Evolutionary conservation across 2,888 invertebrate species (phyloP), one percentile per base, ranked within the genome.

Genomic region (Barypeithes pellucidus): DNA sequence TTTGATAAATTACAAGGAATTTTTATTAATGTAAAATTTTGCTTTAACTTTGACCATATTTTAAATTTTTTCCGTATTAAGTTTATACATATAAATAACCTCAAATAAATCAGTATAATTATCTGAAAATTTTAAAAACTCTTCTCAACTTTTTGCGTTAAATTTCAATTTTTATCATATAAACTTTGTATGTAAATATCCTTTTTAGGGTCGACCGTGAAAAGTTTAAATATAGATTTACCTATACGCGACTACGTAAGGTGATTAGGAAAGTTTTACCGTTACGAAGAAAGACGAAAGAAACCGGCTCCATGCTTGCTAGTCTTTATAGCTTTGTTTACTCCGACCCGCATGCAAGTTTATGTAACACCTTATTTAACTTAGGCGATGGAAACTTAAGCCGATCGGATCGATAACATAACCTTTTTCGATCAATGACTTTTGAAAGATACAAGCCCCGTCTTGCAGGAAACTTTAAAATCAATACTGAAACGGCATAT

Each of bases 241-340:
- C 67, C 66, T 74, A 69, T 50, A 70, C 66, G 74, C 69, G 74
- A 76, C 78, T 79, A 78, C 80, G 79, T 81, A 82, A 82, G 82
- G 82, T 82, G 84, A 84, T 84, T 84, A 84, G 82, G 80, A 82
- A 85, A 85, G 80, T 85, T 85, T 81, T 80, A 81, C 81, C 84
- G 82, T 84, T 82, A 80, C 78, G 84, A 81, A 82, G 81, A 80
- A 81, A 82, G 79, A 82, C 80, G 81, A 81, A 79, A 79, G 80
- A 77, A 78, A 77, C 76, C 78, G 76, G 75, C 59, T 68, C 75
- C 77, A 74, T 77, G 78, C 77, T 77, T 78, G 79, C 78, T 80
- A 82, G 82, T 84, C 84, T 85, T 85, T 85, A 85, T 85, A 80
- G 84, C 83, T 85, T 85, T 85, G 85, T 85, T 85, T 85, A 85